A percentile compares a stretch with the other conserved stretches of the same genome.
phyloP scores from a whole-genome alignment of 2,797 vertebrate species.

The Enteromius afrohamiltoni region DNA sequence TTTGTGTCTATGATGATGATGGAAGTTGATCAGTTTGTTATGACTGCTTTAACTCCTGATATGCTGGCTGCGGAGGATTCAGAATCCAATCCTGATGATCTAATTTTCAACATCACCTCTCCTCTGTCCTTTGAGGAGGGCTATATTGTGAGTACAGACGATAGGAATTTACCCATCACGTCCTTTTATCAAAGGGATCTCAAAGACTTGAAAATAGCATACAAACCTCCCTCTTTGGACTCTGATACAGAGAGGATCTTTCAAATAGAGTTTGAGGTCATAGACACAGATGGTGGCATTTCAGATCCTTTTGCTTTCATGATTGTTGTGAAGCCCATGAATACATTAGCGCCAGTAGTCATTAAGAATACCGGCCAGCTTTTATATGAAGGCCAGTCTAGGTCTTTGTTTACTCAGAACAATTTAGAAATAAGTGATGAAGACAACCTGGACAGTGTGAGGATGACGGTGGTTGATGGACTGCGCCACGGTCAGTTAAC shows the following conservation, averaged over 20 bases:
- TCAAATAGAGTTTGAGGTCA: constrained; percentile 89
- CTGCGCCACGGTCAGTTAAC: constrained; percentile 86
- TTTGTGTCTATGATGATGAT: constrained; percentile 97
- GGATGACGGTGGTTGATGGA: constrained; percentile 85
- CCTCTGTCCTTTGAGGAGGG: constrained; percentile 88
- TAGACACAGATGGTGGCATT: constrained; percentile 89
- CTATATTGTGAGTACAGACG: constrained; percentile 93
- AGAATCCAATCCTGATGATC: constrained; percentile 82
- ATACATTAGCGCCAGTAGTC: constrained; percentile 89
- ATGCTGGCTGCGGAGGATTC: constrained; percentile 91
- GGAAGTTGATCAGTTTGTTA: constrained; percentile 96
- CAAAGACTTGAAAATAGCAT: constrained; percentile 89
- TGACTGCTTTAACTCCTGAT: constrained; percentile 91
- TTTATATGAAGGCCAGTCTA: constrained; percentile 94
- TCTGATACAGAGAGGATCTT: constrained; percentile 89
- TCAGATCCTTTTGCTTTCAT: constrained; percentile 94
- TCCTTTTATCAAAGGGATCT: constrained; percentile 92
- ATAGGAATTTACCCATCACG: constrained; percentile 89
- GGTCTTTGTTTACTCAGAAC: constrained; percentile 82
- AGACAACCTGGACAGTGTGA: constrained; percentile 86
- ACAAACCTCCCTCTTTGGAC: constrained; percentile 88
- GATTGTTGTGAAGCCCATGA: constrained; percentile 96
- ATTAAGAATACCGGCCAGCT: constrained; percentile 91
- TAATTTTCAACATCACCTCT: constrained; percentile 94
- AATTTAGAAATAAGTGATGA: constrained; percentile 92